Evolutionary conservation across 2,113 vertebrate species (phyloP).

Genomic region (Muntiacus reevesi): DNA sequence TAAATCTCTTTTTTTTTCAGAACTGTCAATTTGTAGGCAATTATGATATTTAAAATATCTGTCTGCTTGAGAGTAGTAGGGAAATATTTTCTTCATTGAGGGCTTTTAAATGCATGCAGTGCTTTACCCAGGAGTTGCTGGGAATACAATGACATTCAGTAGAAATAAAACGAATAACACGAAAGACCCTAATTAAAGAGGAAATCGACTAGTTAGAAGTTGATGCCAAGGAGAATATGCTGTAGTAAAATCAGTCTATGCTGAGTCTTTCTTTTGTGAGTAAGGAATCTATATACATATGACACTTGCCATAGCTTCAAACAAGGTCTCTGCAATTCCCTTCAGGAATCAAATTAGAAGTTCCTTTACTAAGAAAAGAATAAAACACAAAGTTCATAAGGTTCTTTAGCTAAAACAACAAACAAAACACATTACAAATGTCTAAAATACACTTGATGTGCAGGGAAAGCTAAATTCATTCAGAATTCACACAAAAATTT

Average conservation of each 20-base stretch:
- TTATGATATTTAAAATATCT: slow-evolving; percentile 37
- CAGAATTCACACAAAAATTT: not conserved
- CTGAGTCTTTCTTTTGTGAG: not conserved
- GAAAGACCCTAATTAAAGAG: not conserved
- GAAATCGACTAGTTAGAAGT: not conserved
- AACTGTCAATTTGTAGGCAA: slow-evolving; percentile 59
- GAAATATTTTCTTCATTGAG: not conserved
- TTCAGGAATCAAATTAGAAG: not conserved
- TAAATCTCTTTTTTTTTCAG: slow-evolving; percentile 58
- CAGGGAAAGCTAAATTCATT: not conserved
- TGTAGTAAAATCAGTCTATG: not conserved
- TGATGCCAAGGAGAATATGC: not conserved
- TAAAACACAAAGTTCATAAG: not conserved
- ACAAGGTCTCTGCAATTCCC: not conserved
- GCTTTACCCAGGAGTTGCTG: not conserved
- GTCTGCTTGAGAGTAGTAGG: not conserved
- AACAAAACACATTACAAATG: not conserved
- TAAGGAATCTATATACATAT: not conserved
- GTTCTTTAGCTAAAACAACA: not conserved
- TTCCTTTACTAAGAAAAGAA: not conserved
- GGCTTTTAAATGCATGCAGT: not conserved
- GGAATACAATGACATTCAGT: not conserved
- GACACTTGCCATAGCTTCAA: not conserved
- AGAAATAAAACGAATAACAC: not conserved
- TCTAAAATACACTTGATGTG: not conserved